These are phyloP conservation scores for Pyrrhia umbra DNA, from an alignment of 2,888 invertebrate species.

Conservation along the genomic window DNA sequence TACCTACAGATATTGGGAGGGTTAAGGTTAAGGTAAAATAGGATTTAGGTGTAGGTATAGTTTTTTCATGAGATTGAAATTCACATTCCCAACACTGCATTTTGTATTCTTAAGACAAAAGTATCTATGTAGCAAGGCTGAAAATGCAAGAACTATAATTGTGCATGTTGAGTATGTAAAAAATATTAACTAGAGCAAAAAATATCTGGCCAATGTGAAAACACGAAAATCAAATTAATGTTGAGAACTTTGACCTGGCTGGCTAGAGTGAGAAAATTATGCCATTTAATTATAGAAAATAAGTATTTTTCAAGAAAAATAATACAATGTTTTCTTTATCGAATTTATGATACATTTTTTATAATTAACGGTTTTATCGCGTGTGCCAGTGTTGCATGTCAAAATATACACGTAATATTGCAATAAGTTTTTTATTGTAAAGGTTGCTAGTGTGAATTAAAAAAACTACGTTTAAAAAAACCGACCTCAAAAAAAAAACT, in stretches of 20 bases:
- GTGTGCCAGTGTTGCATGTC: conserved; percentile 49
- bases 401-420: conserved; percentile 42
- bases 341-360: conserved; percentile 25
- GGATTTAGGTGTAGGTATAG: no score
- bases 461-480: no score
- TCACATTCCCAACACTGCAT: not conserved
- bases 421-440: conserved; percentile 42
- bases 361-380: conserved; percentile 46
- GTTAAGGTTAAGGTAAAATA: no score
- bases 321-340: conserved; percentile 4
- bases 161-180: not conserved
- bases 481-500: no score
- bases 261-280: conserved; percentile 32
- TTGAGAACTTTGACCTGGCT: conserved; percentile 52
- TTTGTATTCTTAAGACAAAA: not conserved
- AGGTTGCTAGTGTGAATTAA: conserved; percentile 47
- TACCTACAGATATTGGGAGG: no score
- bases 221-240: not conserved
- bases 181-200: not conserved
- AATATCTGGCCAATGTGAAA: not conserved
- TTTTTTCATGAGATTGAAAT: not conserved
- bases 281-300: conserved; percentile 17
- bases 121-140: no score
- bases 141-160: not conserved
- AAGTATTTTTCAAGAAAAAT: conserved; percentile 4